Conservation (phyloP, 35 echinoderm and acorn worm species). For the Patiria miniata region DNA sequence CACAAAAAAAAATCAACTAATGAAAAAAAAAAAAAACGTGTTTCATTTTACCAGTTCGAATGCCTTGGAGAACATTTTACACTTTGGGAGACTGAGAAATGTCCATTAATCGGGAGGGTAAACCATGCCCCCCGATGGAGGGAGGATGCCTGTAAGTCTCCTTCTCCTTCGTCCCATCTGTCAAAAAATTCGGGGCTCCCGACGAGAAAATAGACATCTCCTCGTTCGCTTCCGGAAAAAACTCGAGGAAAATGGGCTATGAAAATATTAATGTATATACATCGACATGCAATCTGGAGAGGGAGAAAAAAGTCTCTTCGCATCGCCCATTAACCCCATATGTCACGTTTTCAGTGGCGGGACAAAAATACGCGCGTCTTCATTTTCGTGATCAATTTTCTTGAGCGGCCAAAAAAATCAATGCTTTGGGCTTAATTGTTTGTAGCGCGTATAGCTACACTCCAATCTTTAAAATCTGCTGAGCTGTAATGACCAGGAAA, state of each 20-base stretch:
- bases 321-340: constrained; percentile 15
- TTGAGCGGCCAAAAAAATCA: no score
- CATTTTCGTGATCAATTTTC: no score
- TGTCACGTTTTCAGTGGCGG: neutral
- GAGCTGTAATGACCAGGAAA: no score
- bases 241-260: constrained; percentile 16
- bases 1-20: neutral
- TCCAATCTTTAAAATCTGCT: no score
- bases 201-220: neutral
- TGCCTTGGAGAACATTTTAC: neutral
- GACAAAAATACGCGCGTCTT: no score
- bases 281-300: constrained; percentile 7
- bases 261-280: constrained; percentile 19
- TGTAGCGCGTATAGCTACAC: neutral
- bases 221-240: constrained; percentile 1
- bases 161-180: constrained; percentile 3
- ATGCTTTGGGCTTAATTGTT: constrained; percentile 6
- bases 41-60: neutral
- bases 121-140: neutral
- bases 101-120: neutral
- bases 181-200: neutral
- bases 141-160: neutral
- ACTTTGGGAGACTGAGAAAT: neutral
- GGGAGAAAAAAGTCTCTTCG: neutral
- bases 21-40: neutral